Base-by-base conservation (phyloP, 2,113 vertebrate genomes). In the Solea senegalensis region DNA sequence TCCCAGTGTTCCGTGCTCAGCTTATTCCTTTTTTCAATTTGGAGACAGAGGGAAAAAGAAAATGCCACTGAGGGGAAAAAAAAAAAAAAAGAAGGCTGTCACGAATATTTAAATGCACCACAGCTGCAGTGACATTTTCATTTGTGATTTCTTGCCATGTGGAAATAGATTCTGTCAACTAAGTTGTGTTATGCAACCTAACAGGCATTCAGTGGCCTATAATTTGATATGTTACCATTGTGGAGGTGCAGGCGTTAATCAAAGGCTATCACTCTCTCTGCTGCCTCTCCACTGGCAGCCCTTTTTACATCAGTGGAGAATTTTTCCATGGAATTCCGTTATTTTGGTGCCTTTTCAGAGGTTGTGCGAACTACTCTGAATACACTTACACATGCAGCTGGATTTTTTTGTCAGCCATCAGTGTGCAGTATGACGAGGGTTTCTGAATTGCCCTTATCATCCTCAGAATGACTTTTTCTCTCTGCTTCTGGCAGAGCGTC, bases 351-450 rank as follows among this genome's bases (percentile, higher is more conserved):
- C 63, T 72, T 59, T 73, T 26, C 43, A 67, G 69, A 77, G 62
- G 4, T 49, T 67, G 21, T 13, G 60, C 13, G 50, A 74, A 70
- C 27, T 52, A 65, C 40, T 86, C 56, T 76, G 69, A 51, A 72
- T 26, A 26, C 76, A 75, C 78, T 88, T 85, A 41, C 51, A 62
- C 72, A 70, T 76, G 80, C 83, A 86, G 85, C 81, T 86, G 80
- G 34, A 34, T 3, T 76, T 80, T 69, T 72, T 71, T 12, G 6
- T 67, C 48, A 76, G 72, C 66, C 67, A 66, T 64, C 39, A 0
- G 51, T 21, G 61, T 58, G 61, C 52, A 58, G 60, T 45, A 16
- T 2, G 9, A 65, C 72, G 41, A 67, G 56, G 57, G 50, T 63
- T 60, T 56, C 63, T 65, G 9, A 60, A 51, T 16, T n/a, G 13